Evolutionary conservation across 2,888 invertebrate species (phyloP), one percentile per base, ranked within the genome.

Genomic region (Geophilus truncorum): DNA sequence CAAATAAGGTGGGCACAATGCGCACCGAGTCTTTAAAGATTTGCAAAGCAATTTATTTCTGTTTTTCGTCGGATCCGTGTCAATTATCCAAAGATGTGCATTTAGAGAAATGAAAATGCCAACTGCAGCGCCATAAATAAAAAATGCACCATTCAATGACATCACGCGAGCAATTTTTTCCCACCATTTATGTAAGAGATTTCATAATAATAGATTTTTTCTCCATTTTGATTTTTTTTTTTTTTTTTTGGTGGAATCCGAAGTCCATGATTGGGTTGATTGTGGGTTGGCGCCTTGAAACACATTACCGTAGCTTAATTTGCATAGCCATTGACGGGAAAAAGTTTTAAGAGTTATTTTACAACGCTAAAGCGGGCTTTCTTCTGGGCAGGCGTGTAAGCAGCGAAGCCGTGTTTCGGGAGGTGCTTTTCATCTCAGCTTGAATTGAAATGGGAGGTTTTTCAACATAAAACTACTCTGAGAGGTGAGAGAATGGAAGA

Each of bases 51-150:
- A 70, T 70, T 70, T 70, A 70, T 70, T 70, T 51, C n/a, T 15
- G 70, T 23, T 70, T 70, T 70, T n/a, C 12, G 15, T 28, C 5
- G 15, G 70, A 70, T 70, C 70, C 28, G 70, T 70, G 70, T 70
- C 70, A 70, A 70, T 70, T 70, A 70, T 70, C 25, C 25, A 70
- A 70, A 70, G 70, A 70, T 70, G 70, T 28, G 70, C 70, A 70
- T 70, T 70, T 70, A 70, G 70, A 70, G 70, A 70, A 70, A 70
- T 70, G 70, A 70, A 70, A 70, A 25, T 70, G 70, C 70, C 70
- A 70, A 70, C 23, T 23, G 70, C 70, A 70, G 28, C 70, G 28
- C n/a, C 70, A 25, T 70, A 70, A 70, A 70, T 70, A 70, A 70
- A 70, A 70, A 28, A 70, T 70, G 25, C n/a, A 25, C 10, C 70